Evolutionary conservation across 1,140 invertebrate genomes (phyloP).

Genomic region (Pentalonia nigronervosa): DNA sequence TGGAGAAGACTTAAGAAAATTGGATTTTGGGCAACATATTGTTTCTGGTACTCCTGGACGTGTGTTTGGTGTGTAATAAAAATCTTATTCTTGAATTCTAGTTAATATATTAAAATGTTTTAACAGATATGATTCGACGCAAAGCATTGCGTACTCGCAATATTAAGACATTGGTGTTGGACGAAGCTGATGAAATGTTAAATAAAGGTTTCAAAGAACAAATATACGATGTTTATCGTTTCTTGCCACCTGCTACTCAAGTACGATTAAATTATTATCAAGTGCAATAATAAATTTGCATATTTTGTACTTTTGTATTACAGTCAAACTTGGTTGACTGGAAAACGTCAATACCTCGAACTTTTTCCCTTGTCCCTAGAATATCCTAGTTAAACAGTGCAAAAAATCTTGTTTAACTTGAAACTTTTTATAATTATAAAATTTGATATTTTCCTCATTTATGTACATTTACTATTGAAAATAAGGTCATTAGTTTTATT

Average conservation of each 20-base stretch:
- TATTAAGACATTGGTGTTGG: slow-evolving; percentile 98
- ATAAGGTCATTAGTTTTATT: no score
- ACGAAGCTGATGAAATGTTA: slow-evolving; percentile 99
- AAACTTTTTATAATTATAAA: no score
- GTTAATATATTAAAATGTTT: slow-evolving; percentile 37
- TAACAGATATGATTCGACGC: slow-evolving; percentile 94
- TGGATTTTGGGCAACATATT: slow-evolving; percentile 99
- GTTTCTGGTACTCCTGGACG: slow-evolving; percentile 97
- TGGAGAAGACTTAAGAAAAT: slow-evolving; percentile 97
- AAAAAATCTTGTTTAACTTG: no score
- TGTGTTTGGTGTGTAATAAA: slow-evolving; percentile 78
- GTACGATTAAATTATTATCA: slow-evolving; percentile 60
- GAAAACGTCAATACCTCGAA: no score
- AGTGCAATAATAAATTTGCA: no score
- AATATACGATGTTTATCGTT: slow-evolving; percentile 99
- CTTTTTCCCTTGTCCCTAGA: no score
- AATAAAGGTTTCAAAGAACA: slow-evolving; percentile 99
- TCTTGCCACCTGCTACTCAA: slow-evolving; percentile 97
- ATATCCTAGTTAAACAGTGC: no score
- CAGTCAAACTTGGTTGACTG: no score
- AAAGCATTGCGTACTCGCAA: slow-evolving; percentile 91
- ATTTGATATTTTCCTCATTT: no score
- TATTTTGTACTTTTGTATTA: neutral
- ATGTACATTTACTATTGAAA: no score
- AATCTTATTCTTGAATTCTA: neutral